Conservation (phyloP, 37 sponge, comb jelly and placozoan species). For the Aphrocallistes beatrix region DNA sequence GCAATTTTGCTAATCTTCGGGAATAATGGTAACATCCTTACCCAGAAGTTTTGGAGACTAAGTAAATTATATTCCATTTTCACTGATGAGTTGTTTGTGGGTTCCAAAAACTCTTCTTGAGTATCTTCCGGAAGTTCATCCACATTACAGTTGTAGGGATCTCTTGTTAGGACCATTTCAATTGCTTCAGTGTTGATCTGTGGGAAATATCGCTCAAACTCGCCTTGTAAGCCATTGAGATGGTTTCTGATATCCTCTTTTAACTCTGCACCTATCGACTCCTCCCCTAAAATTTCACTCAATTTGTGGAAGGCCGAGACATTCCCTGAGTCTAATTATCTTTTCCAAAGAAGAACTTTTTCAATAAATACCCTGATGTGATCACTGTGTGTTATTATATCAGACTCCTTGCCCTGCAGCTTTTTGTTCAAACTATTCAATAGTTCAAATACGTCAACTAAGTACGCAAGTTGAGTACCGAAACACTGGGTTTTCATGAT, state of each 20-base stretch:
- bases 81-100: constrained; percentile 16
- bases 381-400: constrained; percentile 13
- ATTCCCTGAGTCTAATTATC: constrained; percentile 5
- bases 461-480: constrained; percentile 13
- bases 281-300: constrained; percentile 15
- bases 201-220: neutral
- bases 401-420: neutral
- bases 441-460: neutral
- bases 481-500: neutral
- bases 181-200: neutral
- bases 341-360: constrained; percentile 20
- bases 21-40: neutral
- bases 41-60: constrained; percentile 9
- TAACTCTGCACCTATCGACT: neutral
- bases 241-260: constrained; percentile 18
- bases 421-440: neutral
- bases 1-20: constrained; percentile 15
- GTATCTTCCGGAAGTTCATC: neutral
- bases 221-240: constrained; percentile 1
- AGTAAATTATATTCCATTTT: constrained; percentile 15
- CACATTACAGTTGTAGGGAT: neutral
- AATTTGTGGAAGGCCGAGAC: constrained; percentile 6
- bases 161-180: neutral
- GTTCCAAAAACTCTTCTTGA: constrained; percentile 16
- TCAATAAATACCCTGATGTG: constrained; percentile 9